Conservation (phyloP, 2,797 vertebrate genomes). For the Botia almorhae region DNA sequence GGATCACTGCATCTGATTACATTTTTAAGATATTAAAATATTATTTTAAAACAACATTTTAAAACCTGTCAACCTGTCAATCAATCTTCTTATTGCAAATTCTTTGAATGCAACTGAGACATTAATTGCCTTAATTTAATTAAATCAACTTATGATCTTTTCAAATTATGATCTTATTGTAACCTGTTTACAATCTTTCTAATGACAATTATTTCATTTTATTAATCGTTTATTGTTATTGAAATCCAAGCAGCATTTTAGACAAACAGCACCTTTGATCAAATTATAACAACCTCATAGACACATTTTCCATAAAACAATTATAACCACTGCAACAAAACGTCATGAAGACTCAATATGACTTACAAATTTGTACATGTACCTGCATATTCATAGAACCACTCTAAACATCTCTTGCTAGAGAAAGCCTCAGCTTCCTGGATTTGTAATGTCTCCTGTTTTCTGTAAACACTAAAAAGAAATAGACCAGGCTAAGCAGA, state of each 20-base stretch:
- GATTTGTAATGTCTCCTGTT: slow-evolving; percentile 92
- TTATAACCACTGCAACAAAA: no score
- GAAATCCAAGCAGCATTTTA: no score
- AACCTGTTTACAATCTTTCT: not conserved
- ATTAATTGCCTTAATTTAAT: no score
- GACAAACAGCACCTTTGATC: no score
- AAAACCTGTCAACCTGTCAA: not conserved
- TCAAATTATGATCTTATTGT: not conserved
- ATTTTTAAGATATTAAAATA: not conserved
- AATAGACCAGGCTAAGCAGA: slow-evolving; percentile 47
- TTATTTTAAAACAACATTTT: not conserved
- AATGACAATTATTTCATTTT: not conserved
- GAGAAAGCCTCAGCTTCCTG: slow-evolving; percentile 96
- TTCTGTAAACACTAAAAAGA: slow-evolving; percentile 89
- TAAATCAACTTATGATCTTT: no score
- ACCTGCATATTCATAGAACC: slow-evolving; percentile 99
- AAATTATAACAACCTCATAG: no score
- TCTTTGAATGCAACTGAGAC: no score
- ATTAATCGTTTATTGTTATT: no score
- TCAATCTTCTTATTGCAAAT: not conserved
- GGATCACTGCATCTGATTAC: not conserved
- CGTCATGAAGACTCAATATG: no score
- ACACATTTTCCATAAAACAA: no score
- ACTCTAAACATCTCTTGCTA: slow-evolving; percentile 97
- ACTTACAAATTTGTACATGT: slow-evolving; percentile 39